Evolutionary conservation across 2,888 invertebrate species (phyloP), one percentile per base, ranked within the genome.

Genomic region (Tinea semifulvella): DNA sequence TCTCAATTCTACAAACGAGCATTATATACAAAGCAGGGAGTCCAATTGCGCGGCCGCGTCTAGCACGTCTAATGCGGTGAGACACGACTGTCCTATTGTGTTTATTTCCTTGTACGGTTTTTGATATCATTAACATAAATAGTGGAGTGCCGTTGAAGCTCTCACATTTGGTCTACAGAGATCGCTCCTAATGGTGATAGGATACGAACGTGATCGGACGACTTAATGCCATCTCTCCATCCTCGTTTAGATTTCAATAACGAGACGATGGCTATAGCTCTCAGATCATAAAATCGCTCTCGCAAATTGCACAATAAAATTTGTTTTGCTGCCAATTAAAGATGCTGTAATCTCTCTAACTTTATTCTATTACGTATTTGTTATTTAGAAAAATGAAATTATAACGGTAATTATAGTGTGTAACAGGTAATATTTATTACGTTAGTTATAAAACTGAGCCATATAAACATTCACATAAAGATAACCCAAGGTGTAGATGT

Each of bases 71-170:
- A 72, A 71, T 69, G 68, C 65, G 68, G 63, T 65, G 60, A 72
- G 73, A 73, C 72, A 69, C 68, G 68, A 73, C 71, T 72, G 75
- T 71, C 74, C 72, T 71, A 75, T 74, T 74, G 76, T 74, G 73
- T 73, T 73, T 71, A 72, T 73, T 72, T 73, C 73, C 74, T 73
- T 72, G 65, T 69, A 70, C 58, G 72, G 71, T 66, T 72, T 74
- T 72, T 71, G 70, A 69, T 70, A 74, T 68, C 70, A 74, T 74
- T 75, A 74, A 70, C 72, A 74, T 75, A 73, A 73, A 73, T 68
- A 68, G 68, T 70, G 59, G 63, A 56, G 61, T 55, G 63, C 58
- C 60, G 64, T 65, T 59, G 65, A 64, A 58, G 61, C 63, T 70
- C 69, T 44, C 44, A 70, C 68, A 73, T 70, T 70, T 68, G 68